Percentiles rank a stretch among this genome's conserved stretches.
These are phyloP conservation scores for Temnothorax rugatulus DNA, from an alignment of 2,888 invertebrate genomes.

Conservation along the genomic window DNA sequence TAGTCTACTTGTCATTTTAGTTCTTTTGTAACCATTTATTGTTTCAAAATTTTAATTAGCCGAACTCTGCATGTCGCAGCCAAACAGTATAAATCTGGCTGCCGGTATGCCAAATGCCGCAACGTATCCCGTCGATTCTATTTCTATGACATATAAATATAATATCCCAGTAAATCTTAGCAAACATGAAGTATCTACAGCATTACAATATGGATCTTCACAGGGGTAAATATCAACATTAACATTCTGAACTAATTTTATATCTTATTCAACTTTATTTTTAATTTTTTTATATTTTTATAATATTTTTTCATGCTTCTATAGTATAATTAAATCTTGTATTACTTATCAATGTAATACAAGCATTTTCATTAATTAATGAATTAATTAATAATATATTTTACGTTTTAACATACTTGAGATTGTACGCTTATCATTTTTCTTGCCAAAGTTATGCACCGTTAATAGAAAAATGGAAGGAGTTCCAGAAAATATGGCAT, in stretches of 20 bases:
- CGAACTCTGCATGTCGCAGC: background rate
- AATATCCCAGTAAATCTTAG: slow-evolving; percentile 87
- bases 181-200: slow-evolving; percentile 88
- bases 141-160: slow-evolving; percentile 88
- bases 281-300: background rate
- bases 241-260: background rate
- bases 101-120: slow-evolving; percentile 91
- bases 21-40: background rate
- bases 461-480: slow-evolving; percentile 88
- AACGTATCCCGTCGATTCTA: slow-evolving; percentile 90
- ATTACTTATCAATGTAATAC: background rate
- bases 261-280: background rate
- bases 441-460: slow-evolving; percentile 87
- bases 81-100: slow-evolving; percentile 88
- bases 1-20: background rate
- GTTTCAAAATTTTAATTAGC: slow-evolving; percentile 55
- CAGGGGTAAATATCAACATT: slow-evolving; percentile 88
- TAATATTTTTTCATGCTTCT: background rate
- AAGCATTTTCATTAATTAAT: background rate
- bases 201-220: slow-evolving; percentile 92
- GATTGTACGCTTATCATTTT: background rate
- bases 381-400: background rate
- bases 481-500: slow-evolving; percentile 89
- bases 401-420: background rate
- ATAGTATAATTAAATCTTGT: background rate